Conservation (phyloP, 37 sponge, comb jelly and placozoan genomes). For the Diacarnus erythraeanus region DNA sequence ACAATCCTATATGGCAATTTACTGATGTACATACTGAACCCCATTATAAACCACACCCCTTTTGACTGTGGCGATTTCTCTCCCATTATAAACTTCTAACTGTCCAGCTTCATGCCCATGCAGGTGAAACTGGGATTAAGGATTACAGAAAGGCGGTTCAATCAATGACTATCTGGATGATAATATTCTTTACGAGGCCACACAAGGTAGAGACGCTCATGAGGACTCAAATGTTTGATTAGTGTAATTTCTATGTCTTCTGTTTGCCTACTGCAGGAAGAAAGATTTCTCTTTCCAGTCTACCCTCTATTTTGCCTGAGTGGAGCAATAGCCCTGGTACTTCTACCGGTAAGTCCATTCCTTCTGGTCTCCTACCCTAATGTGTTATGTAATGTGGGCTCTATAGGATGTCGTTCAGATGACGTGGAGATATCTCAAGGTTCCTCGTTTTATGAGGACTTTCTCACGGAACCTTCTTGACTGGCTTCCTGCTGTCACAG, state of each 20-base stretch:
- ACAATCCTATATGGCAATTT: no score
- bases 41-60: no score
- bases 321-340: slow-evolving; percentile 61
- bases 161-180: slow-evolving; percentile 78
- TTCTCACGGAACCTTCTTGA: background rate
- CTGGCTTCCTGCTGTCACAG: slow-evolving; percentile 14
- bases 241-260: no score
- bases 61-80: no score
- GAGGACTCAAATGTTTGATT: no score
- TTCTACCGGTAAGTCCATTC: slow-evolving; percentile 37
- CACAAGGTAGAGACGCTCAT: slow-evolving; percentile 83
- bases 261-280: slow-evolving; percentile 7
- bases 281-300: slow-evolving; percentile 17
- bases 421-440: background rate
- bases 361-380: no score
- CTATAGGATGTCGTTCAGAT: background rate
- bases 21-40: no score
- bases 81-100: no score
- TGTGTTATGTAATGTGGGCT: no score
- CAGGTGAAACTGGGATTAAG: slow-evolving; percentile 8
- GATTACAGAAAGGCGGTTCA: slow-evolving; percentile 29
- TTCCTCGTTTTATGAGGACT: background rate
- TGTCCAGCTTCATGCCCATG: no score
- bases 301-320: slow-evolving; percentile 87
- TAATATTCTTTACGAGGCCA: slow-evolving; percentile 84